Percentiles rank a stretch among this genome's conserved stretches.
phyloP scores from a whole-genome alignment of 2,797 vertebrate species.

The Prionace glauca region DNA sequence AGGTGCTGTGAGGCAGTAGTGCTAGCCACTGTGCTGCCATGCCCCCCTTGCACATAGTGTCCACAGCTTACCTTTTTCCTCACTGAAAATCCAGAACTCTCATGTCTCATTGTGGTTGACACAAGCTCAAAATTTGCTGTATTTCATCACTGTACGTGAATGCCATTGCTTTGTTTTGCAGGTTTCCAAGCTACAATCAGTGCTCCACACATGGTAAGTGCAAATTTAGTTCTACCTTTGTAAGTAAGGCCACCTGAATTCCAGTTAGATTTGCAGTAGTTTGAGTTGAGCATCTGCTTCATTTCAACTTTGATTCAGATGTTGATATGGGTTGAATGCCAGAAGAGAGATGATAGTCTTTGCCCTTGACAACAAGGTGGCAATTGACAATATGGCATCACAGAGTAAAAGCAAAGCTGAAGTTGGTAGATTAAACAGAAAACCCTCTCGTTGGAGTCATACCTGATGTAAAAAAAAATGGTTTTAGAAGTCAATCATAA shows the following conservation, averaged over 20 bases:
- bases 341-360: no score
- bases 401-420: background rate
- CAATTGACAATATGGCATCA: background rate
- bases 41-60: background rate
- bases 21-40: no score
- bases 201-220: conserved; percentile 95
- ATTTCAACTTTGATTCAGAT: background rate
- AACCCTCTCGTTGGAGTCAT: no score
- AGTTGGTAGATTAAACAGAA: no score
- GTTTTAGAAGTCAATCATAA: background rate
- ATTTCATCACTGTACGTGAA: background rate
- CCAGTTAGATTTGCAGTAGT: background rate
- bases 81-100: background rate
- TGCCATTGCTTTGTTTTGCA: conserved; percentile 54
- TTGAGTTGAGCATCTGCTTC: background rate
- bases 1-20: no score
- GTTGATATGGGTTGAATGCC: background rate
- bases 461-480: background rate
- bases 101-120: background rate
- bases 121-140: background rate
- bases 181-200: conserved; percentile 99
- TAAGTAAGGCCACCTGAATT: background rate
- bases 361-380: background rate
- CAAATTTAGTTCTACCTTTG: background rate
- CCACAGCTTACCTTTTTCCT: background rate